Conservation (phyloP, 2,113 vertebrate genomes). For the Diglossa brunneiventris region DNA sequence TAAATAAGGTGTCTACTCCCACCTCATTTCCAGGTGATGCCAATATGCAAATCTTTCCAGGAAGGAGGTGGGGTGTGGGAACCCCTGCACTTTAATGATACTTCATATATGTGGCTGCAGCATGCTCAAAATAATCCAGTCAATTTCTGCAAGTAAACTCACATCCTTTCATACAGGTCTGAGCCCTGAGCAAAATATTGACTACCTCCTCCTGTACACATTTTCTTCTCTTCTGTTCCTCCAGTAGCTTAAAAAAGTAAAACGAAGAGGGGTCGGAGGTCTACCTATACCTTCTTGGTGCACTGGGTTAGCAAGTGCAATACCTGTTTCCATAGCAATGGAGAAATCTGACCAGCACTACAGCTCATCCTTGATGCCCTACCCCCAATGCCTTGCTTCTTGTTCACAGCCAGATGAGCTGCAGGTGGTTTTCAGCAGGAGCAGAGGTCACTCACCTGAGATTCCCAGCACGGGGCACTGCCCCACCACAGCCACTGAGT, state of each 20-base stretch:
- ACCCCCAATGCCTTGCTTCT: not conserved
- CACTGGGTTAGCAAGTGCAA: not conserved
- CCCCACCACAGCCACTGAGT: not conserved
- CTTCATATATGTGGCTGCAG: not conserved
- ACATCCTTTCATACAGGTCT: not conserved
- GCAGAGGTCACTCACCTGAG: not conserved
- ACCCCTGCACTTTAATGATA: not conserved
- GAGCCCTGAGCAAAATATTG: not conserved
- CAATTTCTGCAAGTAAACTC: not conserved
- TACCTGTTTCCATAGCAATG: conserved; percentile 21
- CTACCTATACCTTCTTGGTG: not conserved
- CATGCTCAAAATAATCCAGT: not conserved
- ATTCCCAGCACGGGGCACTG: not conserved
- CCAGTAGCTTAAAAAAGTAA: not conserved
- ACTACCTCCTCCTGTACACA: not conserved
- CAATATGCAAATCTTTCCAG: not conserved
- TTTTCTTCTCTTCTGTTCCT: not conserved
- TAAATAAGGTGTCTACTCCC: not conserved
- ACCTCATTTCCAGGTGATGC: not conserved
- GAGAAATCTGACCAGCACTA: not conserved
- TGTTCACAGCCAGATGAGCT: not conserved
- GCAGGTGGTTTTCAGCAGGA: not conserved
- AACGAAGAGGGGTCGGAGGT: not conserved
- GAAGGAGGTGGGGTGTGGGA: not conserved
- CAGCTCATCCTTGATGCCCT: not conserved